Percentiles rank a stretch among this genome's conserved stretches.
Conservation (phyloP, 2,113 vertebrate species). For the Myiopsitta monachus region DNA sequence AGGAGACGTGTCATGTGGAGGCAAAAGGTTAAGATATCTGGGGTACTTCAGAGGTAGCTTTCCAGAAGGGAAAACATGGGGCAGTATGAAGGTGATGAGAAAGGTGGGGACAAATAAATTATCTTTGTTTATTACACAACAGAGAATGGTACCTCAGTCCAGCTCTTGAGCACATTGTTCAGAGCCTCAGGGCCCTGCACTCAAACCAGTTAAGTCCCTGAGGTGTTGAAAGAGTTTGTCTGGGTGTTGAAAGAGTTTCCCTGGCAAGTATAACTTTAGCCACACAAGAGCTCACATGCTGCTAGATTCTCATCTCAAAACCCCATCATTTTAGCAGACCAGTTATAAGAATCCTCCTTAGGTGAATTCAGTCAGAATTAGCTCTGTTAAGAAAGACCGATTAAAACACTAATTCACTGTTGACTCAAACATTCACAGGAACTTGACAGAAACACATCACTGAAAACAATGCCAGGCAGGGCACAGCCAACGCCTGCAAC, state of each 20-base stretch:
- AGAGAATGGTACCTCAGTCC: background rate
- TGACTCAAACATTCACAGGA: background rate
- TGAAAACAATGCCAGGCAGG: background rate
- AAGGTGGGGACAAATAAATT: background rate
- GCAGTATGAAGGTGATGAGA: background rate
- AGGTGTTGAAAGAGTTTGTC: background rate
- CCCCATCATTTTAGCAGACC: background rate
- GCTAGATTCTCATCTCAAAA: background rate
- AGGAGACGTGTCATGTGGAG: fast-evolving
- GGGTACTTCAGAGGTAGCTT: background rate
- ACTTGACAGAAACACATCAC: background rate
- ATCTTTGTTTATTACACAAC: background rate
- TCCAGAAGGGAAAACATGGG: background rate
- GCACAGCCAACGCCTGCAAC: background rate
- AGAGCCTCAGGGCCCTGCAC: background rate
- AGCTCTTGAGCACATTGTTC: background rate
- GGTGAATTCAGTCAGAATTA: background rate
- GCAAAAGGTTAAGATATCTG: background rate
- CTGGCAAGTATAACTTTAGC: background rate
- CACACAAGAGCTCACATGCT: background rate
- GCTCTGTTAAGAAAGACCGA: background rate
- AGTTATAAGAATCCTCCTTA: background rate
- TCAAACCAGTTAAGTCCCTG: background rate
- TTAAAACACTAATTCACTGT: background rate
- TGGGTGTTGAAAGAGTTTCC: background rate